Evolutionary conservation across 2,797 vertebrate genomes (phyloP).

Genomic region (Tapirus indicus): DNA sequence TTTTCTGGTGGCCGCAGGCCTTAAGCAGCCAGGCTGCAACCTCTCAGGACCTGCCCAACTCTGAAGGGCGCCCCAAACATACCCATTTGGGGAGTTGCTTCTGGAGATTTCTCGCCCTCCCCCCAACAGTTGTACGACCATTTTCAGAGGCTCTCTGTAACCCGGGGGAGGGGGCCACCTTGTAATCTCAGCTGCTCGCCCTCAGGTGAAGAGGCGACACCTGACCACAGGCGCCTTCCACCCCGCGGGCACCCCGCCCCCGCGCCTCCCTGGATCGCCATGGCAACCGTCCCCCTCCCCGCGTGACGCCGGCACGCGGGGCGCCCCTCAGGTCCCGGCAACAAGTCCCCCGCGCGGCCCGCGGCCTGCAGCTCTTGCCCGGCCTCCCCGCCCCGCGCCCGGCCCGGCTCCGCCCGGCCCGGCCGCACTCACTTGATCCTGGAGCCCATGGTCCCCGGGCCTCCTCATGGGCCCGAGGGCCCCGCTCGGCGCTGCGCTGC

Average conservation of each 20-base stretch:
- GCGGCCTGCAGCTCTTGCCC: conserved; percentile 74
- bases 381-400: conserved; percentile 75
- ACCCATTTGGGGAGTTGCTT: conserved; percentile 66
- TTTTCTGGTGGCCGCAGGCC: not conserved
- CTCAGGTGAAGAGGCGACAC: conserved; percentile 50
- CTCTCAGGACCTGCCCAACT: conserved; percentile 47
- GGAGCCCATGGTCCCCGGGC: conserved; percentile 89
- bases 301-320: conserved; percentile 69
- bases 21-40: not conserved
- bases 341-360: conserved; percentile 79
- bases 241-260: conserved; percentile 65
- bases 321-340: conserved; percentile 74
- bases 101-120: conserved; percentile 40
- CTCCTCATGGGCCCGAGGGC: conserved; percentile 88
- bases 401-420: conserved; percentile 75
- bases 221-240: conserved; percentile 71
- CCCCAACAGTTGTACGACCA: conserved; percentile 20
- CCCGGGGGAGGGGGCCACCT: not conserved
- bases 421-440: conserved; percentile 89
- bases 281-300: conserved; percentile 80
- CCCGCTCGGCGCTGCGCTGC: conserved; percentile 71
- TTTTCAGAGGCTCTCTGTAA: conserved; percentile 1
- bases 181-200: not conserved
- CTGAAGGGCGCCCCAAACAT: conserved; percentile 62
- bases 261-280: conserved; percentile 69